Evolutionary conservation across 1,140 invertebrate species (phyloP), one percentile per base, ranked within the genome.

Genomic region (Drosophila baimaii): DNA sequence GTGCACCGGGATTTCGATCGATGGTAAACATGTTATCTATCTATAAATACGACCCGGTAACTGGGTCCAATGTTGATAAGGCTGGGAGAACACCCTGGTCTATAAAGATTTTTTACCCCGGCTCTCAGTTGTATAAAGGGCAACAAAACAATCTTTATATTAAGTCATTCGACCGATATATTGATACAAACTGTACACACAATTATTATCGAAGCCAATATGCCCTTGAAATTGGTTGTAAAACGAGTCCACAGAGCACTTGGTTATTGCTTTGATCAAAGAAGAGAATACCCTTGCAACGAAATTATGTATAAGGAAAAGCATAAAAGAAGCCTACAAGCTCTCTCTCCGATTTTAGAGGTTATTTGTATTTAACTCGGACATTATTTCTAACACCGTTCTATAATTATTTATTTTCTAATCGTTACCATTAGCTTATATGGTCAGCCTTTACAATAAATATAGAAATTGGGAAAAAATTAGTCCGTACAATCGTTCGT

Each of bases 1-100:
- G 44, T 44, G 72, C 31, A 62, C 69, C 56, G 61, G 63, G 54
- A 78, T 85, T 77, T 72, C 33, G 44, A 49, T 52, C 65, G 64
- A 31, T 54, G 59, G 49, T 79, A 59, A 82, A 82, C 47, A 68
- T 65, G 76, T 88, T 86, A 88, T 86, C 82, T 72, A 44, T 58
- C 63, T 39, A 43, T 66, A 77, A 77, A 57, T 51, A 37, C 21
- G 33, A 64, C 49, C 33, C 21, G 47, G 27, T 56, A 71, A 68
- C 62, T 17, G 27, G 61, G 61, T 69, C 61, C 69, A 71, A 77
- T 43, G 21, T 21, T 63, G 76, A 88, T 86, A 82, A 86, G 74
- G 41, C 31, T 19, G 15, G 31, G 27, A 27, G 12, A 65, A 21
- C 25, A 41, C 17, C 39, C 23, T 29, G 33, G 27, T 9, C 51